Percentiles rank a stretch among this genome's conserved stretches.
Evolutionary conservation across 2,113 vertebrate genomes (phyloP).

Genomic region (Nothoprocta perdicaria): DNA sequence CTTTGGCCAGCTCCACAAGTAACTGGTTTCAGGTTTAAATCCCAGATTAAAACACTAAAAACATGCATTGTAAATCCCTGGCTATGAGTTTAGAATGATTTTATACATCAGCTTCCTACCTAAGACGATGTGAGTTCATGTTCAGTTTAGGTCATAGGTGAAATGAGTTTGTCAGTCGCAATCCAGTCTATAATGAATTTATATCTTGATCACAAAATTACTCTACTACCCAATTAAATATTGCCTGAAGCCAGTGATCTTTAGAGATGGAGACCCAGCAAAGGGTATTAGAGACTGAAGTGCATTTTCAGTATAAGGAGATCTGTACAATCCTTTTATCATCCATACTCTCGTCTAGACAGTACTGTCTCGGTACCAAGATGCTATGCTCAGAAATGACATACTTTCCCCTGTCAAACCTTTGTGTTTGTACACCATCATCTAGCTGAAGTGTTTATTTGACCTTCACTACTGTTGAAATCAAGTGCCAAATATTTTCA

Average conservation of each 20-base stretch:
- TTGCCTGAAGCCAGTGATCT: conserved; percentile 28
- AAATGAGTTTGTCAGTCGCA: conserved; percentile 50
- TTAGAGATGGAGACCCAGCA: neutral
- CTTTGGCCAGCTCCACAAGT: neutral
- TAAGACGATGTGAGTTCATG: conserved; percentile 4
- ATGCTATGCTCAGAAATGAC: neutral
- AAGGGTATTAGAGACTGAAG: neutral
- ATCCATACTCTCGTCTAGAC: neutral
- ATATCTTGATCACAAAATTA: conserved; percentile 55
- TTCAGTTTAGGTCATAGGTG: conserved; percentile 45
- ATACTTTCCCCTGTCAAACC: neutral
- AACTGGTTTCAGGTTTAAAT: conserved; percentile 39
- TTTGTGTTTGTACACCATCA: neutral
- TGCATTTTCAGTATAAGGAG: neutral
- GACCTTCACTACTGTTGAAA: neutral
- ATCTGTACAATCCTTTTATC: neutral
- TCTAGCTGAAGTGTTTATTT: neutral
- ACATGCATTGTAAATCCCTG: conserved; percentile 9
- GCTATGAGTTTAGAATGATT: neutral
- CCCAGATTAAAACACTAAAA: conserved; percentile 38
- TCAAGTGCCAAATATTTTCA: neutral
- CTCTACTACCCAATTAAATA: conserved; percentile 41
- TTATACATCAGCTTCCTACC: conserved; percentile 28
- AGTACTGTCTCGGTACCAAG: neutral
- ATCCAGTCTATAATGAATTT: conserved; percentile 52